These are phyloP conservation scores for Laupala kohalensis DNA, from an alignment of 1,140 invertebrate species.

Conservation along the genomic window DNA sequence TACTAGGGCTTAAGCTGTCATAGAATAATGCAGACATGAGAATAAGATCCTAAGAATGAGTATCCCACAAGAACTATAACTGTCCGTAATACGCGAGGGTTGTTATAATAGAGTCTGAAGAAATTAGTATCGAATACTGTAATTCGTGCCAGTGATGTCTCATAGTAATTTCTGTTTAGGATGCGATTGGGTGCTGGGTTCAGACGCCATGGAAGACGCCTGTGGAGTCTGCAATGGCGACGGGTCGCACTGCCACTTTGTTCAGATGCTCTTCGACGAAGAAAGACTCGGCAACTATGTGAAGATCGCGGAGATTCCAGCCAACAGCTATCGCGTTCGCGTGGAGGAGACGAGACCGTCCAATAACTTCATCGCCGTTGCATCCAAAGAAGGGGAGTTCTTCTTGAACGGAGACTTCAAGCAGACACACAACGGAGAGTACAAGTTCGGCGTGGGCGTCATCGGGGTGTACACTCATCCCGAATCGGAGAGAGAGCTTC, in stretches of 20 bases:
- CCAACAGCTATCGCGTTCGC: slow-evolving; percentile 27
- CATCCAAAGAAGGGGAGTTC: slow-evolving; percentile 24
- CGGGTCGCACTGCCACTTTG: slow-evolving; percentile 40
- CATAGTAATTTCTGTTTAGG: no score
- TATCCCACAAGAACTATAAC: no score
- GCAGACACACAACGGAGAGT: slow-evolving; percentile 27
- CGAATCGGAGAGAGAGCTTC: slow-evolving; percentile 28
- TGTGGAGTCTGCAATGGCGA: slow-evolving; percentile 58
- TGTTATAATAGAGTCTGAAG: no score
- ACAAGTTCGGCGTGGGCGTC: slow-evolving; percentile 24
- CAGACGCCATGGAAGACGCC: slow-evolving; percentile 45
- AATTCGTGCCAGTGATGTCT: no score
- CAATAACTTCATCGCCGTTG: slow-evolving; percentile 29
- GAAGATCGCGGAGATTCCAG: slow-evolving; percentile 29
- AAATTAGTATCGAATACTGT: no score
- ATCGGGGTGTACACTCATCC: slow-evolving; percentile 31
- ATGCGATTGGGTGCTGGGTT: slow-evolving; percentile 51
- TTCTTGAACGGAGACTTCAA: slow-evolving; percentile 32
- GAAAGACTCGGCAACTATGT: slow-evolving; percentile 27
- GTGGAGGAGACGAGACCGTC: slow-evolving; percentile 25
- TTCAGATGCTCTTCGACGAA: not conserved
- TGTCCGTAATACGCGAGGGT: no score
- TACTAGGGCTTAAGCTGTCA: no score
- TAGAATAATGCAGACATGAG: no score
- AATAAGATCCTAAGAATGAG: no score